A percentile compares a stretch with the other conserved stretches of the same genome.
Evolutionary conservation across 92 coral and sea anemone genomes (phyloP).

Genomic region (Actinostola sp.): DNA sequence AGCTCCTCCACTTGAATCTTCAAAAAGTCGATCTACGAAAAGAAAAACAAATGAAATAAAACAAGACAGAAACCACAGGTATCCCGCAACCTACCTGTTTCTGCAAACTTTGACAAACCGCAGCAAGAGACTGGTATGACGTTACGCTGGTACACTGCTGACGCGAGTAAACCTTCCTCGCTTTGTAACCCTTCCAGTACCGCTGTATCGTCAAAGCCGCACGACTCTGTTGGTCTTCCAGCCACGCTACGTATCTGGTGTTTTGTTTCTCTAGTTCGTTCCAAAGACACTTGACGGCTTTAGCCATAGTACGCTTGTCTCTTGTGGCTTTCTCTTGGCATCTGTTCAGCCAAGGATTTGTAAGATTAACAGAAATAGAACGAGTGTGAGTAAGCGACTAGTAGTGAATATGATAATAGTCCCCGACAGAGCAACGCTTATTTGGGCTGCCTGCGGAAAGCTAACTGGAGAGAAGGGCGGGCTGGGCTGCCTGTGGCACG

Average conservation of each 20-base stretch:
- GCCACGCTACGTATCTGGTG: background rate
- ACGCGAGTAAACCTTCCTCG: slow-evolving; percentile 18
- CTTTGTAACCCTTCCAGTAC: slow-evolving; percentile 20
- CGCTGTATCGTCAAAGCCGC: slow-evolving; percentile 24
- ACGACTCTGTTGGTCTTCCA: slow-evolving; percentile 1
- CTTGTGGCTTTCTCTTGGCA: slow-evolving; percentile 43
- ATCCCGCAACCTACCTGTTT: slow-evolving; percentile 15
- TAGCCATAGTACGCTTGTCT: slow-evolving; percentile 36
- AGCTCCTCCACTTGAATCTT: slow-evolving; percentile 8
- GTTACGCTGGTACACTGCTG: background rate
- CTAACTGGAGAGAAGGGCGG: too few relatives aligned
- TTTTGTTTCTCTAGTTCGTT: slow-evolving; percentile 24
- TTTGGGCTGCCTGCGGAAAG: too few relatives aligned
- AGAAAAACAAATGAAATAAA: background rate
- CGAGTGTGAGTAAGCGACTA: too few relatives aligned
- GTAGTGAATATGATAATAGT: too few relatives aligned
- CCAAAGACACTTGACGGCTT: slow-evolving; percentile 56
- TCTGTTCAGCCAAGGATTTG: slow-evolving; percentile 22
- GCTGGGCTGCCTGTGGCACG: too few relatives aligned
- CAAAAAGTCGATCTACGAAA: background rate
- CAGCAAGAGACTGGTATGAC: background rate
- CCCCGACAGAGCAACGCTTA: too few relatives aligned
- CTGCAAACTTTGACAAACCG: slow-evolving; percentile 12
- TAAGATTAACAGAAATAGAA: too few relatives aligned
- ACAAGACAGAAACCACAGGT: background rate